Evolutionary conservation across 2,113 vertebrate species (phyloP).

Genomic region (Panthera tigris): DNA sequence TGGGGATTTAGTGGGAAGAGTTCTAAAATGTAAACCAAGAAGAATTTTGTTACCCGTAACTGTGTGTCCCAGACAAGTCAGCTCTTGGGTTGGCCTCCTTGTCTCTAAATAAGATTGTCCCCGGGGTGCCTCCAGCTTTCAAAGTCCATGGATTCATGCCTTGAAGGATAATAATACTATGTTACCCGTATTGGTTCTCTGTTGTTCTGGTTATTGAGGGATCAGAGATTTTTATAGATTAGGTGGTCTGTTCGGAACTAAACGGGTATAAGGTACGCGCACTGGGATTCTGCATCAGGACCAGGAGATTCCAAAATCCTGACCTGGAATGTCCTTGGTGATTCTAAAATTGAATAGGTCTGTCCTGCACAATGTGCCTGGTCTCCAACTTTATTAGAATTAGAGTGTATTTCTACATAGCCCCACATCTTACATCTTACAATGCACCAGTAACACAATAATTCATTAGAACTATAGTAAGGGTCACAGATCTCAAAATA

Average conservation of each 20-base stretch:
- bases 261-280: neutral
- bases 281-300: neutral
- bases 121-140: neutral
- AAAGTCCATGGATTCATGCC: neutral
- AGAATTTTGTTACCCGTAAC: neutral
- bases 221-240: neutral
- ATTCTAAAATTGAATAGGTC: neutral
- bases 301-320: neutral
- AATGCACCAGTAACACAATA: neutral
- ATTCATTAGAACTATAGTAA: neutral
- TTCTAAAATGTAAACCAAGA: slow-evolving; percentile 30
- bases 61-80: neutral
- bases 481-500: neutral
- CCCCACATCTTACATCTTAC: neutral
- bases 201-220: neutral
- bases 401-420: neutral
- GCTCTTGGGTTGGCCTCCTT: neutral
- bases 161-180: neutral
- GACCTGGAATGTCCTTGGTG: neutral
- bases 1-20: neutral
- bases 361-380: neutral
- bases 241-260: neutral
- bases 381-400: neutral
- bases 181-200: neutral
- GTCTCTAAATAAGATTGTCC: neutral